Base-by-base conservation (phyloP, 1,140 invertebrate species). In the Atta cephalotes region DNA sequence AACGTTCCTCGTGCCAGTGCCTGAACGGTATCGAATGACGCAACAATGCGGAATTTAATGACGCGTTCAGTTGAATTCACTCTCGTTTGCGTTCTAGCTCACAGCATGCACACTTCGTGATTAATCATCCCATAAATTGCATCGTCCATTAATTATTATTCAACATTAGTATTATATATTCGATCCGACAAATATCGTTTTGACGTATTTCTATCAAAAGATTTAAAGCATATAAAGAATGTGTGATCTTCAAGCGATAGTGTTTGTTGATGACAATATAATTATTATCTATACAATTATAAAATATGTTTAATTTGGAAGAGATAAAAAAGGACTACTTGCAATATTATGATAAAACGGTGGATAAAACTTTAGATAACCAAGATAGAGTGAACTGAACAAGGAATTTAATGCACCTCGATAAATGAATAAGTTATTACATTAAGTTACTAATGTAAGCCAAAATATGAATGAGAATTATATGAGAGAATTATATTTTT, bases 1-100 rank as follows among this genome's bases (percentile, higher is more conserved):
- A 77, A 77, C 25, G 80, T 60, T 51, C 56, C 68, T n/a, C 63
- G 25, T 18, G 21, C 71, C 79, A 58, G 78, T 63, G 80, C 35
- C 51, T 60, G 65, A 88, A 86, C 63, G 53, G 45, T 84, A 70
- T 72, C 80, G 70, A 70, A 74, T 85, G 80, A 84, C 86, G 60
- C 70, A 70, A 65, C 77, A 12, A 53, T 21, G 51, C 65, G 65
- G 68, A 71, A 87, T 84, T 84, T 84, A 87, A 72, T 74, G 79
- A 84, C 49, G 31, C 60, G 82, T 62, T 60, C 28, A 18, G 16
- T 31, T 65, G 28, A 74, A 79, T 63, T 66, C 10, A 35, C 60
- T 70, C 12, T 70, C 39, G 21, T 51, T 70, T 28, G 21, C n/a
- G 28, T 66, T 9, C 21, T 66, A 28, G 35, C 21, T 45, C 45